A percentile compares a stretch with the other conserved stretches of the same genome.
These are phyloP conservation scores for Vidua macroura DNA, from an alignment of 2,113 vertebrate species.

Conservation along the genomic window DNA sequence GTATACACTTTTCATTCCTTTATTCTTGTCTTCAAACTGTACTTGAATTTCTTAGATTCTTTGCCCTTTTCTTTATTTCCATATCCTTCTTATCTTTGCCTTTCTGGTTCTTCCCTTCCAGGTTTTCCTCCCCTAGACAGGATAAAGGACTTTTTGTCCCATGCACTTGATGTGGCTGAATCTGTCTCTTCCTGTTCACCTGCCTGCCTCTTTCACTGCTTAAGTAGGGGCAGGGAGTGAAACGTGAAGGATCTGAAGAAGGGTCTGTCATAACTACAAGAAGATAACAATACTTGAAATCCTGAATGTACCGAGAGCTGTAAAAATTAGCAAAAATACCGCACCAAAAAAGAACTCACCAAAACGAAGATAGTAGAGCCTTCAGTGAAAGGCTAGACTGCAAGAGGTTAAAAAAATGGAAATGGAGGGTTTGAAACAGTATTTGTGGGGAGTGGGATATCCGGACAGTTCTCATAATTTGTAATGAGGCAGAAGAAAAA, in stretches of 20 bases:
- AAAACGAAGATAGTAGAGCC: not conserved
- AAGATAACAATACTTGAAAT: not conserved
- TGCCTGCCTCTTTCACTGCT: not conserved
- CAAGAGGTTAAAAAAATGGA: not conserved
- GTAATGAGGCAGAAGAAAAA: not conserved
- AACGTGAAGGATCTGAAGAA: not conserved
- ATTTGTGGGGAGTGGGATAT: not conserved
- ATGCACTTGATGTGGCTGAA: accelerated
- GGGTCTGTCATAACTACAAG: not conserved
- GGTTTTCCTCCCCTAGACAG: not conserved
- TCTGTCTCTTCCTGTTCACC: not conserved
- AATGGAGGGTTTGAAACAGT: not conserved
- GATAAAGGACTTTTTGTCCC: not conserved
- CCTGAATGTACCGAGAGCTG: not conserved
- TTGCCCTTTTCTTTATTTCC: not conserved
- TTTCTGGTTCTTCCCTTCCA: not conserved
- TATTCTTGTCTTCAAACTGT: not conserved
- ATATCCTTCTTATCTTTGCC: not conserved
- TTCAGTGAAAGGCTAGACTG: not conserved
- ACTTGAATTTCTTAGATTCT: not conserved
- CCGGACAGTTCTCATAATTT: not conserved
- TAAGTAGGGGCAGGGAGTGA: not conserved
- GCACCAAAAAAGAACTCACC: not conserved
- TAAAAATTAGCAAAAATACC: not conserved
- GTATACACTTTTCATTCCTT: not conserved